phyloP scores from a whole-genome alignment of 2,113 vertebrate genomes.

The Microcebus lehilahytsara region DNA sequence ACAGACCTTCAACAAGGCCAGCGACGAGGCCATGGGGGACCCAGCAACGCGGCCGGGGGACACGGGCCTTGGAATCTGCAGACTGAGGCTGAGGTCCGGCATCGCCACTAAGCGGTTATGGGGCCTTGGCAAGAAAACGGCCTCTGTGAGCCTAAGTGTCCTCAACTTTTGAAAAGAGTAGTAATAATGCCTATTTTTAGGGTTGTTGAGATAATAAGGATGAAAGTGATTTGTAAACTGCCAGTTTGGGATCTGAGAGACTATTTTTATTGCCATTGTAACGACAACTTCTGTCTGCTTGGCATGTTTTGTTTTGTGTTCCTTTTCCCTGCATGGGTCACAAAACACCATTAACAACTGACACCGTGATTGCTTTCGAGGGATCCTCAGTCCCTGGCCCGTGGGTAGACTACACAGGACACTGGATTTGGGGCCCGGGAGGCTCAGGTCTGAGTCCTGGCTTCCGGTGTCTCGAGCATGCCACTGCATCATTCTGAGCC shows the following conservation, averaged over 20 bases:
- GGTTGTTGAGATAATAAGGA: accelerated
- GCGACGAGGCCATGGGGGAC: no score
- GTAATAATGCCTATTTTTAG: accelerated
- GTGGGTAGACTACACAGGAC: not conserved
- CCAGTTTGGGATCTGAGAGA: accelerated
- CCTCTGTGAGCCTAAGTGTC: accelerated
- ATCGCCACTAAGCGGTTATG: accelerated
- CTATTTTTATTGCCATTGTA: not conserved
- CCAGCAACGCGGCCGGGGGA: no score
- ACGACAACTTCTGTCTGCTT: accelerated
- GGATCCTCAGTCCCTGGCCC: no score
- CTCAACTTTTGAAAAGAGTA: not conserved
- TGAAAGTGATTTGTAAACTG: accelerated
- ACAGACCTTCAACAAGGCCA: not conserved
- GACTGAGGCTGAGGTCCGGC: not conserved
- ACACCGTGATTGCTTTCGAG: accelerated
- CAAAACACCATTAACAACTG: no score
- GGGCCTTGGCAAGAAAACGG: not conserved
- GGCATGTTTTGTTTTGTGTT: not conserved
- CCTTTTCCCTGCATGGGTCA: not conserved
- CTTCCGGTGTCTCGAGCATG: accelerated
- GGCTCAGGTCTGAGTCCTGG: accelerated
- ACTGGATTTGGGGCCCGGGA: not conserved
- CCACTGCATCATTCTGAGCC: not conserved
- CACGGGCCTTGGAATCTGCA: no score